Conservation (phyloP, 2,888 invertebrate species). For the Volucella bombylans region DNA sequence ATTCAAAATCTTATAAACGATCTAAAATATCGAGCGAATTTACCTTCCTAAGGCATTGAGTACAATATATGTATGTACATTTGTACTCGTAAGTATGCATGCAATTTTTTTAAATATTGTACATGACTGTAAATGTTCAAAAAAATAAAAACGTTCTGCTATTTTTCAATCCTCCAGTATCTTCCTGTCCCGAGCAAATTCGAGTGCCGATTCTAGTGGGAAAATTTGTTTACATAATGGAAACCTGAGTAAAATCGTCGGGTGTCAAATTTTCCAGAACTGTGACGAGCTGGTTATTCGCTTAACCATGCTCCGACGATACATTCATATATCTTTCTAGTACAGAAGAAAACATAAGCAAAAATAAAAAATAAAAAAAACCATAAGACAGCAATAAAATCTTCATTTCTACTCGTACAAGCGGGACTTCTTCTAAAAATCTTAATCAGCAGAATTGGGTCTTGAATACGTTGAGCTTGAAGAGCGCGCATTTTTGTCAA, state of each 20-base stretch:
- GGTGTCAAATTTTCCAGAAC: conserved; percentile 61
- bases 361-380: conserved; percentile 12
- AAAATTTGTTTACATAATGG: conserved; percentile 70
- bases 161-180: conserved; percentile 16
- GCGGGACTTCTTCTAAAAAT: conserved; percentile 23
- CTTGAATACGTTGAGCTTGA: conserved; percentile 18
- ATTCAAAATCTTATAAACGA: too few species aligned
- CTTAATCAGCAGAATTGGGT: conserved; percentile 54
- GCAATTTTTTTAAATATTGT: too few species aligned
- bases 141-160: conserved; percentile 4
- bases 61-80: conserved; percentile 37
- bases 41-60: conserved; percentile 16
- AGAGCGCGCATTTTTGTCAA: conserved; percentile 49
- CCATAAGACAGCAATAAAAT: conserved; percentile 21
- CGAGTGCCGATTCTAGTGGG: conserved; percentile 33
- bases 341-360: not conserved
- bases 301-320: conserved; percentile 8
- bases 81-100: too few species aligned
- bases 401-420: conserved; percentile 22
- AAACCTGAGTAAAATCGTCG: conserved; percentile 54
- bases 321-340: conserved; percentile 28
- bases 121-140: conserved; percentile 11
- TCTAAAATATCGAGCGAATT: not conserved
- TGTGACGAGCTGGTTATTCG: conserved; percentile 24
- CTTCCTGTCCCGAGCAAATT: conserved; percentile 41